Evolutionary conservation across 2,113 vertebrate species (phyloP), one percentile per base, ranked within the genome.

Genomic region (Ageneiosus marmoratus): DNA sequence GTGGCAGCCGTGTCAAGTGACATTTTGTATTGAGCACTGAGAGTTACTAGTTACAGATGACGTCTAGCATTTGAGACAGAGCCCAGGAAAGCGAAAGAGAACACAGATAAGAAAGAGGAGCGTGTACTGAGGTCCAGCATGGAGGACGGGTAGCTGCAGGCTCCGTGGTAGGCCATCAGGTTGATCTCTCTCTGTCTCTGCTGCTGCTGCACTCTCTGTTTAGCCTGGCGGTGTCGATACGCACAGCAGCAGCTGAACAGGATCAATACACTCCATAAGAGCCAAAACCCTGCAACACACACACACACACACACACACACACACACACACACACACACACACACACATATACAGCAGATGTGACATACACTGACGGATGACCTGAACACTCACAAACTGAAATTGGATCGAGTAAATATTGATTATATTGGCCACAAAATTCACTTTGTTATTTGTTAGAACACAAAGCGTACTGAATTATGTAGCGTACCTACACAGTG

Each of bases 111-210:
- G 29, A 73, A 50, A 48, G 56, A 65, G 4, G 73, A 3, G 22
- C 83, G 95, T 97, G 89, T 95, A 99, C 97, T 95, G 89, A 98
- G 96, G 88, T 98, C 97, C 89, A 96, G 93, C 92, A 95, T 94
- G 58, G 96, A 94, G 55, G 91, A 92, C 15, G 95, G 94, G 88
- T 95, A 96, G 50, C 95, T 95, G 93, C 95, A 96, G 84, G 97
- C 96, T 86, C 97, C 96, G 0, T 97, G 96, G 88, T 98, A 99
- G 83, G 97, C 97, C 50, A 98, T 95, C 86, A 98, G 95, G 93
- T 97, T 98, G 93, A 99, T 99, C 93, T 98, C 97, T 22, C 96
- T 94, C 92, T 99, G 97, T 67, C 97, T 94, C 93, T 98, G 97
- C 91, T 98, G 97, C 90, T 99, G 97, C 83, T 98, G 97, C 88